Evolutionary conservation across 1,140 invertebrate species (phyloP).

Genomic region (Aphelinus atriplicis): DNA sequence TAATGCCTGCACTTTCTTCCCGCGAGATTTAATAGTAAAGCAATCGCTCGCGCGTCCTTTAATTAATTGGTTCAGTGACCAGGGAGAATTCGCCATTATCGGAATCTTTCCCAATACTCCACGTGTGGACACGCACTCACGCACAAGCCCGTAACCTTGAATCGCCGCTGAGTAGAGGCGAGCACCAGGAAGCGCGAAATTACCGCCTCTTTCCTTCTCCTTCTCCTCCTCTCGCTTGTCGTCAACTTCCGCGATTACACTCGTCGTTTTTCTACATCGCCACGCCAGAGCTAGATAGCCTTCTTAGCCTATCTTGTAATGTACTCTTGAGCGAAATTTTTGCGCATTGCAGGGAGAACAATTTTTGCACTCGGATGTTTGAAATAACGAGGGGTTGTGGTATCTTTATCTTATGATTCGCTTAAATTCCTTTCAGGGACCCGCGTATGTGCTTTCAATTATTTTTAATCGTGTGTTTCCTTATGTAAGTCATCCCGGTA

Average conservation of each 20-base stretch:
- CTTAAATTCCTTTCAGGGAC: too few species aligned
- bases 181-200: conserved; percentile 32
- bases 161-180: background rate
- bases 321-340: background rate
- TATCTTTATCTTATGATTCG: too few species aligned
- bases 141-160: background rate
- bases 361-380: too few species aligned
- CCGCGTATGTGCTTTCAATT: too few species aligned
- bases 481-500: too few species aligned
- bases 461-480: too few species aligned
- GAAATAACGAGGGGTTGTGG: too few species aligned
- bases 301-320: background rate
- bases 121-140: too few species aligned
- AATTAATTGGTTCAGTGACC: conserved; percentile 22
- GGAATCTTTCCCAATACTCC: background rate
- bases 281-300: background rate
- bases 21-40: background rate
- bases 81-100: too few species aligned
- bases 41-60: conserved; percentile 5
- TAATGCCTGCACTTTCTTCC: too few species aligned
- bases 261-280: conserved; percentile 3
- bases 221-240: background rate
- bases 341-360: background rate
- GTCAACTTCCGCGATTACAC: conserved; percentile 33
- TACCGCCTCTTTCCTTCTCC: conserved; percentile 12